Evolutionary conservation across 2,888 invertebrate species (phyloP).

Genomic region (Torymus auratus): DNA sequence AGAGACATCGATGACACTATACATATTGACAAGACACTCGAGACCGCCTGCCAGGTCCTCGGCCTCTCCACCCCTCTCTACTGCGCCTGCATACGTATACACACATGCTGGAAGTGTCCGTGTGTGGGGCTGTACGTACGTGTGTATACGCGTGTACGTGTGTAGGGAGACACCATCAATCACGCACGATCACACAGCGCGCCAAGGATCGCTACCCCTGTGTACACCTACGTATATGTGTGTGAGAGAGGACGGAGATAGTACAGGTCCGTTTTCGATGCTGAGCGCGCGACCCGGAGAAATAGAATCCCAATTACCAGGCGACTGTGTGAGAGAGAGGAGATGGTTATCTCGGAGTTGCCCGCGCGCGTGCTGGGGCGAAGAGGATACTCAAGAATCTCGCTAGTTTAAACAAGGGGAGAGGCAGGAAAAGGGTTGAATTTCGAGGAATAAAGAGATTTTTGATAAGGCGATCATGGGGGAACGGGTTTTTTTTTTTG

Average conservation of each 20-base stretch:
- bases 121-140: background rate
- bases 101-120: background rate
- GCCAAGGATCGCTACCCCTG: background rate
- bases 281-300: slow-evolving; percentile 9
- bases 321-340: background rate
- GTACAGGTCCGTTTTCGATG: slow-evolving; percentile 38
- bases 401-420: background rate
- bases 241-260: background rate
- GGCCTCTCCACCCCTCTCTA: slow-evolving; percentile 37
- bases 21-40: slow-evolving; percentile 77
- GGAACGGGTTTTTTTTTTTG: background rate
- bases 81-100: background rate
- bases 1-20: slow-evolving; percentile 77
- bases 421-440: background rate
- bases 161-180: slow-evolving; percentile 39
- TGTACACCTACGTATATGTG: background rate
- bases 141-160: background rate
- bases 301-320: slow-evolving; percentile 50
- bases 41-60: slow-evolving; percentile 71
- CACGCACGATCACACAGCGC: slow-evolving; percentile 41
- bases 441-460: background rate
- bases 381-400: no score
- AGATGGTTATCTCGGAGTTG: background rate
- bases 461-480: background rate
- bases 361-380: no score